These are phyloP conservation scores for Crocidura indochinensis DNA, from an alignment of 2,797 vertebrate genomes.

Conservation along the genomic window DNA sequence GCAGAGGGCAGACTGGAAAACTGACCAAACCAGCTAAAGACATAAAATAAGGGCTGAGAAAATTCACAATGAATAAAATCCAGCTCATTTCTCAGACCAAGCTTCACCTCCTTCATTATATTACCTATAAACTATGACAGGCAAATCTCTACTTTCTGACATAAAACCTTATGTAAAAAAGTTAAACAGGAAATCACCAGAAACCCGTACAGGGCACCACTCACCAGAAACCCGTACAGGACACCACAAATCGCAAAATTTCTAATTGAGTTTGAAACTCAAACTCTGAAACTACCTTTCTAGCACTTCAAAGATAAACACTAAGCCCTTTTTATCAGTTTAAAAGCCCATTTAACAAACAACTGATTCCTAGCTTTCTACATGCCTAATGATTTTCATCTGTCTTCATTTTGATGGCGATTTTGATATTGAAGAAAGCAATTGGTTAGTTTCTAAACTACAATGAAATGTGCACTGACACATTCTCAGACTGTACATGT, in stretches of 20 bases:
- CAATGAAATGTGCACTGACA: constrained; percentile 53
- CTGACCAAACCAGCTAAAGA: constrained; percentile 28
- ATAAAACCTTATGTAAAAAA: constrained; percentile 38
- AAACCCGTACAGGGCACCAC: neutral
- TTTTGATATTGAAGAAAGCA: constrained; percentile 36
- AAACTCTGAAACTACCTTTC: neutral
- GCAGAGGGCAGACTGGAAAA: constrained; percentile 26
- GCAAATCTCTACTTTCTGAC: constrained; percentile 18
- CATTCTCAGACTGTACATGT: constrained; percentile 23
- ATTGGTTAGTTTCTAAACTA: constrained; percentile 46
- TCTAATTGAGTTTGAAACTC: constrained; percentile 48
- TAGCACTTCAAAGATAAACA: constrained; percentile 14
- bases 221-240: neutral
- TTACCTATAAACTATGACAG: constrained; percentile 54
- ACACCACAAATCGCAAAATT: constrained; percentile 17
- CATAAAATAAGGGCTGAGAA: neutral
- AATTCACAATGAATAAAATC: constrained; percentile 46
- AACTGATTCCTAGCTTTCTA: neutral
- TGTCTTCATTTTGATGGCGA: constrained; percentile 30
- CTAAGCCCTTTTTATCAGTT: neutral
- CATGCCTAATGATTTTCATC: neutral
- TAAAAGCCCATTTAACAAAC: neutral
- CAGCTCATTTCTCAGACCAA: neutral
- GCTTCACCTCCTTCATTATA: constrained; percentile 21
- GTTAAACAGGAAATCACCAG: constrained; percentile 19